Conservation (phyloP, 2,888 invertebrate species). For the Hemistola chrysoprasaria region DNA sequence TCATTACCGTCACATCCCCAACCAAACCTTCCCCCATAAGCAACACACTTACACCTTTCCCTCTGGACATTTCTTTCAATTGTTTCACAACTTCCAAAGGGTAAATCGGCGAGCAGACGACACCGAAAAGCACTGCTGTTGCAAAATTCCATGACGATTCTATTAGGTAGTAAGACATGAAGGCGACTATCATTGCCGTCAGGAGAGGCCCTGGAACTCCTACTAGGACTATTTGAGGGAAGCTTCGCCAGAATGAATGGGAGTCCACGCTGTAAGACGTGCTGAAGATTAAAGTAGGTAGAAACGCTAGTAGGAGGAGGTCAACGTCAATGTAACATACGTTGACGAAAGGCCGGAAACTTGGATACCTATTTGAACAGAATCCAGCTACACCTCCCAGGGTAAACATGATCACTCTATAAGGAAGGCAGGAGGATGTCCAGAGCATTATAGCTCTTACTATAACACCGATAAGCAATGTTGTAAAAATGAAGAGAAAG, state of each 20-base stretch:
- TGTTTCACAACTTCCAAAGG: conserved; percentile 67
- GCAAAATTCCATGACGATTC: conserved; percentile 62
- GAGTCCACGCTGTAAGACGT: conserved; percentile 66
- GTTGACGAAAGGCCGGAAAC: conserved; percentile 55
- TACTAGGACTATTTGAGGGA: conserved; percentile 63
- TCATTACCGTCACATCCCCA: conserved; percentile 69
- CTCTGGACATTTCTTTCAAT: conserved; percentile 58
- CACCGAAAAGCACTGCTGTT: conserved; percentile 60
- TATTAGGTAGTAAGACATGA: conserved; percentile 64
- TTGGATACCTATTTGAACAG: conserved; percentile 53
- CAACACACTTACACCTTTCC: conserved; percentile 66
- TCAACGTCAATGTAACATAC: conserved; percentile 64
- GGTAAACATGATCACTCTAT: conserved; percentile 65
- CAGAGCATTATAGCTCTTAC: conserved; percentile 60
- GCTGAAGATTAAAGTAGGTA: conserved; percentile 64
- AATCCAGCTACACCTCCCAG: conserved; percentile 63
- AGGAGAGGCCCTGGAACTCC: conserved; percentile 59
- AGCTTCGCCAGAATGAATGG: conserved; percentile 66
- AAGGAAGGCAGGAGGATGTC: conserved; percentile 56
- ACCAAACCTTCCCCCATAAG: conserved; percentile 66
- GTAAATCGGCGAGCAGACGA: conserved; percentile 67
- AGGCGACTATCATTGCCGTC: conserved; percentile 56
- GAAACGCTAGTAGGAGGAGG: conserved; percentile 47
- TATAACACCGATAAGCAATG: conserved; percentile 57
- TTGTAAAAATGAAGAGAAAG: conserved; percentile 57